Evolutionary conservation across 2,888 invertebrate species (phyloP), one percentile per base, ranked within the genome.

Genomic region (Beris morrisii): DNA sequence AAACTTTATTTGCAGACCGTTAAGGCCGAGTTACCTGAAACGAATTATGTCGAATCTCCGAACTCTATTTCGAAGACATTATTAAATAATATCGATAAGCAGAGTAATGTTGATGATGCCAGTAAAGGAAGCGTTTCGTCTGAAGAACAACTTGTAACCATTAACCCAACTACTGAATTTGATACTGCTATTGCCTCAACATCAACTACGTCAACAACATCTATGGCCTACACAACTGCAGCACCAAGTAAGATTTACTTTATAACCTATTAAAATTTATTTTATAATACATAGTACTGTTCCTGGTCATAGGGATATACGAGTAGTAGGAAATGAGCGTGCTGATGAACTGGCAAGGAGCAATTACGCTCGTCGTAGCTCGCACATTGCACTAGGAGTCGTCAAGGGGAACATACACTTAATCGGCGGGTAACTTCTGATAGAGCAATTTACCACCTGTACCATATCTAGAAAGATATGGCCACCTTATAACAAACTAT

Each of bases 151-250:
- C 73, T 77, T 73, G 77, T 79, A 74, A 78, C 77, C 71, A 76
- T 77, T 71, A 73, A 77, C 76, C 82, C 82, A 71, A 81, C 82
- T 72, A 81, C 82, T 48, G 83, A 83, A 75, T 80, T 81, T 74
- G 77, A 79, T 73, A 81, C 78, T 71, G 79, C 78, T 73, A 81
- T 77, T 75, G 81, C 81, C 69, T 81, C 73, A 70, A 75, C 76
- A 67, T 78, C 78, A 53, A 86, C 87, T 12, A 81, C 83, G 0
- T 79, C 78, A 13, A 85, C 86, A 63, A 85, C 86, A 28, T 86
- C 87, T 28, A 87, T 87, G 43, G 77, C 84, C 83, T 63, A 81
- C 84, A 87, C 87, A 74, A 83, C 83, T 46, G 77, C 82, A 72
- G 83, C 84, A 66, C 84, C 85, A 80, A 83, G 85, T 85, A 81